These are phyloP conservation scores for Rutpela maculata DNA, from an alignment of 2,888 invertebrate species.

Conservation along the genomic window DNA sequence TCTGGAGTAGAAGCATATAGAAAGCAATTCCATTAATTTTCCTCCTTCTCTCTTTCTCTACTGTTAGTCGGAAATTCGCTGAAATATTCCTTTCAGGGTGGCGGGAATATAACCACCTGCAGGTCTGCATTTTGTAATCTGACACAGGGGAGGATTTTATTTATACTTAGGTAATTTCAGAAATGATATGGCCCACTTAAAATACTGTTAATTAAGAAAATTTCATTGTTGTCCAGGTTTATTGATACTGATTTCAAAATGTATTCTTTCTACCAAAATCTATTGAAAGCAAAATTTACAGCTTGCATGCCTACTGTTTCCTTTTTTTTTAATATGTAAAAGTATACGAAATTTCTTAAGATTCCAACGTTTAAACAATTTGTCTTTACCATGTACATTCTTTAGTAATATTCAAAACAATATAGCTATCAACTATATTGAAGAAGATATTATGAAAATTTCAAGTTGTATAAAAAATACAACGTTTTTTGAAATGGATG, in stretches of 20 bases:
- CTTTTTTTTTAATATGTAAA: too few relatives aligned
- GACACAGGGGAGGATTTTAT: conserved; percentile 14
- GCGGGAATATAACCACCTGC: conserved; percentile 55
- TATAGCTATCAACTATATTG: too few relatives aligned
- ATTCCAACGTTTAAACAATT: too few relatives aligned
- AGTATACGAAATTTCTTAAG: too few relatives aligned
- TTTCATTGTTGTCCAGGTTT: not conserved
- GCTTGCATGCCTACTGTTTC: too few relatives aligned
- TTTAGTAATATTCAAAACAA: too few relatives aligned
- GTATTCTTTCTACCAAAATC: too few relatives aligned
- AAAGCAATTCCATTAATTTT: conserved; percentile 59
- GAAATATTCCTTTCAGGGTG: conserved; percentile 54
- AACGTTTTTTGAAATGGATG: too few relatives aligned
- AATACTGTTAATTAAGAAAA: not conserved
- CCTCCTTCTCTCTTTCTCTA: conserved; percentile 36
- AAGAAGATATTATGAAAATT: too few relatives aligned
- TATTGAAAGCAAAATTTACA: too few relatives aligned
- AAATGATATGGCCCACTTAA: conserved; percentile 2
- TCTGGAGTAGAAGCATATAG: conserved; percentile 43
- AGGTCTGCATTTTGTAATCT: conserved; percentile 30
- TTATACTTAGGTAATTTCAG: conserved; percentile 11
- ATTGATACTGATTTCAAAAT: not conserved
- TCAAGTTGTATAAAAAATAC: too few relatives aligned
- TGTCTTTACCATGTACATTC: too few relatives aligned
- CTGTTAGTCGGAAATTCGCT: conserved; percentile 40